Conservation (phyloP, 1,140 invertebrate species). For the Drosophila biarmipes region DNA sequence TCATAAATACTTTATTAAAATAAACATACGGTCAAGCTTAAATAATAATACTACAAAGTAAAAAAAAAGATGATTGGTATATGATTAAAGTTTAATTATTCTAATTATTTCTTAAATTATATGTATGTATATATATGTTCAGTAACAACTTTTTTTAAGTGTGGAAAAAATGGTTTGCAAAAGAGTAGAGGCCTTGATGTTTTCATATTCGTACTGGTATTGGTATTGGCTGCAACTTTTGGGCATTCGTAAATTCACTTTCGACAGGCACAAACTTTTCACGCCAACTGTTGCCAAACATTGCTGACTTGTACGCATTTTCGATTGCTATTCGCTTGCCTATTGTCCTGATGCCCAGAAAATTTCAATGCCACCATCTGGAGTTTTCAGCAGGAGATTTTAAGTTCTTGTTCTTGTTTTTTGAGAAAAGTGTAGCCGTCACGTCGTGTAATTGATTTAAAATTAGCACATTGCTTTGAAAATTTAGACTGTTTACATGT, state of each 20-base stretch:
- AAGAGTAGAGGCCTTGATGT: slow-evolving; percentile 51
- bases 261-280: slow-evolving; percentile 62
- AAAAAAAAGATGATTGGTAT: too few species aligned
- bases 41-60: too few species aligned
- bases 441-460: slow-evolving; percentile 80
- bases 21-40: too few species aligned
- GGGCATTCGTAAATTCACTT: slow-evolving; percentile 57
- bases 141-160: background rate
- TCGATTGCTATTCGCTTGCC: slow-evolving; percentile 63
- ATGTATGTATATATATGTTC: background rate
- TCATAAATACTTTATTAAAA: too few species aligned
- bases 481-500: slow-evolving; percentile 80
- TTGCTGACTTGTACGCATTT: slow-evolving; percentile 58
- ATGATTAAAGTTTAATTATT: background rate
- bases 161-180: slow-evolving; percentile 20
- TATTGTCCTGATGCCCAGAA: slow-evolving; percentile 32
- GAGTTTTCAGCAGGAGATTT: background rate
- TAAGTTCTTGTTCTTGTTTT: slow-evolving; percentile 16
- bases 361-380: slow-evolving; percentile 47
- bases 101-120: background rate
- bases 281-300: slow-evolving; percentile 77
- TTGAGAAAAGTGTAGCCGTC: slow-evolving; percentile 58
- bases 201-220: slow-evolving; percentile 25
- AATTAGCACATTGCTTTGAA: slow-evolving; percentile 78
- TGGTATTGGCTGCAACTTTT: slow-evolving; percentile 61